These are phyloP conservation scores for Epistrophe grossulariae DNA, from an alignment of 2,888 invertebrate species.

Conservation along the genomic window DNA sequence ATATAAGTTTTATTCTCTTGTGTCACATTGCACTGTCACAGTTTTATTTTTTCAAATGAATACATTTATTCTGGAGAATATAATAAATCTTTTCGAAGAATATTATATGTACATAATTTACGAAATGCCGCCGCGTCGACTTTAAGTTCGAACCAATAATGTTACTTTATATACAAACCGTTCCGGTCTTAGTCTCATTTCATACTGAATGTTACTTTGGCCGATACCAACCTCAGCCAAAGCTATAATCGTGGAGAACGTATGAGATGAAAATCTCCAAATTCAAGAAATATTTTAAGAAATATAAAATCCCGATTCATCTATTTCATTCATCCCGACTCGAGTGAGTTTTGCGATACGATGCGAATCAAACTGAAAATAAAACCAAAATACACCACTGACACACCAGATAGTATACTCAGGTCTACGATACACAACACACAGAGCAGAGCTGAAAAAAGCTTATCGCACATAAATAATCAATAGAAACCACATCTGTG, in stretches of 20 bases:
- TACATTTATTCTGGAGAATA: constrained; percentile 1
- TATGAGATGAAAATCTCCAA: constrained; percentile 67
- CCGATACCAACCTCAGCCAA: neutral
- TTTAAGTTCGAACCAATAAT: neutral
- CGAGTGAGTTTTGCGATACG: constrained; percentile 52
- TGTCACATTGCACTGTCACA: constrained; percentile 66
- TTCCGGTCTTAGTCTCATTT: constrained; percentile 52
- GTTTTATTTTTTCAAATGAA: constrained; percentile 2
- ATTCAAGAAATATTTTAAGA: constrained; percentile 27
- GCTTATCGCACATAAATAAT: constrained; percentile 13
- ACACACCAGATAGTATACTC: neutral
- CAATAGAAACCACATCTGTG: neutral
- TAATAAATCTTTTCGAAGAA: constrained; percentile 23
- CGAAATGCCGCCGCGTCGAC: neutral
- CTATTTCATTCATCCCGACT: constrained; percentile 42
- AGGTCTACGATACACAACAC: neutral
- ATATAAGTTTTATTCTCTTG: neutral
- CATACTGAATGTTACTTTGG: constrained; percentile 53
- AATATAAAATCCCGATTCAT: neutral
- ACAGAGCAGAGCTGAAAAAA: neutral
- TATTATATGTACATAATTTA: neutral
- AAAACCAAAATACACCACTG: constrained; percentile 45
- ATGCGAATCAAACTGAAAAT: constrained; percentile 63
- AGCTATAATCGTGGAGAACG: constrained; percentile 26
- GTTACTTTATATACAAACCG: constrained; percentile 39